Conservation (phyloP, 2,797 vertebrate species). For the Euthynnus affinis region DNA sequence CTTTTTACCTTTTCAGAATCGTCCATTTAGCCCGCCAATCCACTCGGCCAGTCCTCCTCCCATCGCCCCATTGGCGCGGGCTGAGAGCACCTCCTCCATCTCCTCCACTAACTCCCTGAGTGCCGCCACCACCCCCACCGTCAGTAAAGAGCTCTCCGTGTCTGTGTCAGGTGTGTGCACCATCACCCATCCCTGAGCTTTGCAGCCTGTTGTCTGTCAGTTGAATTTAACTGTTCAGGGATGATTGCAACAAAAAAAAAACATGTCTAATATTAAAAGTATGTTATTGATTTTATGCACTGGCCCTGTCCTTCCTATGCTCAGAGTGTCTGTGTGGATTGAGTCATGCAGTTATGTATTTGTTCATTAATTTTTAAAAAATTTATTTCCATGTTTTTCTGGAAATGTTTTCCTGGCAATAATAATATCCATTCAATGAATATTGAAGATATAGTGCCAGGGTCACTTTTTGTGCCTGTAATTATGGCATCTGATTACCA, state of each 20-base stretch:
- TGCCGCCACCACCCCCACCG: conserved; percentile 96
- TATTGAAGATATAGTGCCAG: background rate
- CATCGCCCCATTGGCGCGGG: conserved; percentile 94
- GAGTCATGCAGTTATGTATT: conserved; percentile 28
- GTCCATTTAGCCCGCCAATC: conserved; percentile 94
- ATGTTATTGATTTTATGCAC: conserved; percentile 37
- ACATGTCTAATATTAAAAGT: conserved; percentile 37
- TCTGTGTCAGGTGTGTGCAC: conserved; percentile 87
- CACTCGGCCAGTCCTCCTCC: conserved; percentile 95
- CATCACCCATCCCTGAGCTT: conserved; percentile 52
- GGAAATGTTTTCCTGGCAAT: conserved; percentile 14
- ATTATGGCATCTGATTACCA: background rate
- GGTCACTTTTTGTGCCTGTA: background rate
- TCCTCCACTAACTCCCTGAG: conserved; percentile 98
- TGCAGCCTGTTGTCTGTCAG: conserved; percentile 16
- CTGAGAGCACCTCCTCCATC: conserved; percentile 98
- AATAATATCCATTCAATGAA: background rate
- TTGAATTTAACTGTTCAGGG: background rate
- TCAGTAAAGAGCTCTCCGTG: conserved; percentile 90
- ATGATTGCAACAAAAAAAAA: background rate
- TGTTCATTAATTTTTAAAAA: background rate
- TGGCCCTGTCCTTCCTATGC: conserved; percentile 34
- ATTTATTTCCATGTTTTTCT: background rate
- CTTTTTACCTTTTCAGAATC: conserved; percentile 82
- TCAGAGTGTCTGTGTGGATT: conserved; percentile 20